Conservation (phyloP, 2,888 invertebrate genomes). For the Torymus aiolomorphi region DNA sequence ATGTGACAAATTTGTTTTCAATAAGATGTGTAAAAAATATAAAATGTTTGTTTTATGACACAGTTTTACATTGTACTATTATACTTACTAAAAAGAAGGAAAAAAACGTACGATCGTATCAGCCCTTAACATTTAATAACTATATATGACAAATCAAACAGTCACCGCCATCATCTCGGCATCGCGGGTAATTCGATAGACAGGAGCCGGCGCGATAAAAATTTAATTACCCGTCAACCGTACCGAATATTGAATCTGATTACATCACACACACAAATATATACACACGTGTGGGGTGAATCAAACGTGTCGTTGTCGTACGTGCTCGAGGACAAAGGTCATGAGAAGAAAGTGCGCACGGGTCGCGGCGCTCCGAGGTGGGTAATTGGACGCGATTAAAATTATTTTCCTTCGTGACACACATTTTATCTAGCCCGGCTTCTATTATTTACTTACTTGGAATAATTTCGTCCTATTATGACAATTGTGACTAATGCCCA, state of each 20-base stretch:
- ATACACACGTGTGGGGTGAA: constrained; percentile 4
- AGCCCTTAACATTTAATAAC: no score
- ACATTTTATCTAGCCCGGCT: background rate
- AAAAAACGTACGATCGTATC: no score
- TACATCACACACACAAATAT: constrained; percentile 15
- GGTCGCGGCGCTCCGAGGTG: no score
- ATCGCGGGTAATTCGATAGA: constrained; percentile 13
- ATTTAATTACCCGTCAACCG: constrained; percentile 34
- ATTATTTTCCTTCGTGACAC: background rate
- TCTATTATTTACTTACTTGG: background rate
- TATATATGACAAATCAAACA: no score
- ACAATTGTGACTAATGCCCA: background rate
- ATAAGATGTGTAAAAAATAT: no score
- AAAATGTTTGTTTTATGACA: no score
- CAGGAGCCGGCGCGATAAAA: constrained; percentile 25
- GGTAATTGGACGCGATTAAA: constrained; percentile 39
- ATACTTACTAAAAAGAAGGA: no score
- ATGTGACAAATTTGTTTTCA: no score
- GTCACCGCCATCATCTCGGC: no score
- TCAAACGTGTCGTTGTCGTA: constrained; percentile 20
- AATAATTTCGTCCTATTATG: constrained; percentile 12
- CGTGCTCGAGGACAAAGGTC: constrained; percentile 23
- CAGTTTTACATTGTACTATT: no score
- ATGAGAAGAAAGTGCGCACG: constrained; percentile 30
- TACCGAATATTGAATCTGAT: constrained; percentile 33